Conservation (phyloP, 2,113 vertebrate species). For the Xenopus tropicalis region DNA sequence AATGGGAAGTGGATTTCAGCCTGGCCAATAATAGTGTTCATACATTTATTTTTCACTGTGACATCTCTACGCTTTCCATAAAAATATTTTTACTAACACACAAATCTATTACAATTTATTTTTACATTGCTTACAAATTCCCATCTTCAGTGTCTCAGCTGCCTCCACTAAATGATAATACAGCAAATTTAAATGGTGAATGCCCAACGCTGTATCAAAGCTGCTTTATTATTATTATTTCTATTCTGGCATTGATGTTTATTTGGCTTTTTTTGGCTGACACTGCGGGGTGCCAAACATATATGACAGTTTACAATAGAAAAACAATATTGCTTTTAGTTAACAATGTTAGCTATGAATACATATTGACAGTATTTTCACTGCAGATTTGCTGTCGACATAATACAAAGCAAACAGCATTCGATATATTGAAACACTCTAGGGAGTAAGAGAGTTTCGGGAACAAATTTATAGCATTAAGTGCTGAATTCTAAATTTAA, state of each 20-base stretch:
- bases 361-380: constrained; percentile 75
- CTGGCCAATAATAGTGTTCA: background rate
- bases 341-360: constrained; percentile 77
- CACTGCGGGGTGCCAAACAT: constrained; percentile 64
- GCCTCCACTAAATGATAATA: constrained; percentile 45
- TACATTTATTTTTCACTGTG: background rate
- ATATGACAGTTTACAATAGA: constrained; percentile 70
- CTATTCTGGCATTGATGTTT: constrained; percentile 56
- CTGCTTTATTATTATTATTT: constrained; percentile 58
- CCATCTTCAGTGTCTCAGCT: constrained; percentile 43
- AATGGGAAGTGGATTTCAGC: background rate
- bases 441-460: constrained; percentile 67
- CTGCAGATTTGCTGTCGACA: constrained; percentile 66
- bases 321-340: constrained; percentile 78
- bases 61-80: constrained; percentile 14
- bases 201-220: constrained; percentile 56
- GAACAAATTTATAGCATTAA: constrained; percentile 73
- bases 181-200: constrained; percentile 51
- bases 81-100: constrained; percentile 28
- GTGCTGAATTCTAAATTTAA: constrained; percentile 66
- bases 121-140: constrained; percentile 48
- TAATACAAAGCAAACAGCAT: constrained; percentile 73
- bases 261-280: constrained; percentile 61
- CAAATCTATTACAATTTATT: constrained; percentile 40
- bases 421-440: constrained; percentile 67